A percentile compares a stretch with the other conserved stretches of the same genome.
phyloP scores from a whole-genome alignment of 2,888 invertebrate genomes.

The Ennomos quercinarius region DNA sequence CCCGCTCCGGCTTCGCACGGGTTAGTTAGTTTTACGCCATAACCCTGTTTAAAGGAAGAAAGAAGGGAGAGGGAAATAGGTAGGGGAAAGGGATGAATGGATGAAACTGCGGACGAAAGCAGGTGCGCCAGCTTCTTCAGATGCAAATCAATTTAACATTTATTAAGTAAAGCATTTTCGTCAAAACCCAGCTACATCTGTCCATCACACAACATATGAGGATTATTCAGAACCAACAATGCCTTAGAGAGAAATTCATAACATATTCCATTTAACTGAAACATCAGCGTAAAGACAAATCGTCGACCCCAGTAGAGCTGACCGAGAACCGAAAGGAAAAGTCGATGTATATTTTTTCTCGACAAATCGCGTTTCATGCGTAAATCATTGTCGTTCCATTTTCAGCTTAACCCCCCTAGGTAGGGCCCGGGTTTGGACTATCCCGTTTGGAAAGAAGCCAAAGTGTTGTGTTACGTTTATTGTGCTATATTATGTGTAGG shows the following conservation, averaged over 20 bases:
- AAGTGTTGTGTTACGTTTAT: conserved; percentile 27
- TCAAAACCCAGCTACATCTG: background rate
- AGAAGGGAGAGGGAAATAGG: no score
- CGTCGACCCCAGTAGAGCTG: background rate
- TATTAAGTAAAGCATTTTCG: no score
- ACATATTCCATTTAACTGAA: background rate
- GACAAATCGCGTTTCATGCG: conserved; percentile 28
- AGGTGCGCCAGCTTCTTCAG: no score
- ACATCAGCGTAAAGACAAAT: conserved; percentile 4
- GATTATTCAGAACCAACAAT: background rate
- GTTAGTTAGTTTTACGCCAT: no score
- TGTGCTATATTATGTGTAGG: conserved; percentile 17
- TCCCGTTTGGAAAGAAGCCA: conserved; percentile 38
- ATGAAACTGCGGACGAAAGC: no score
- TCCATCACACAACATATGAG: no score
- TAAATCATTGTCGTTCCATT: conserved; percentile 41
- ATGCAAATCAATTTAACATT: no score
- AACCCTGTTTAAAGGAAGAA: no score
- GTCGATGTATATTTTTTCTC: conserved; percentile 22
- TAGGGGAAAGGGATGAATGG: no score
- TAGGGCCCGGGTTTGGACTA: conserved; percentile 27
- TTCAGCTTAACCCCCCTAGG: conserved; percentile 26
- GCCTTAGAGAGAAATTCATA: conserved; percentile 1
- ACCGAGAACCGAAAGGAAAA: conserved; percentile 15
- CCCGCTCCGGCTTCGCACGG: no score